These are phyloP conservation scores for Dipodomys stephensi DNA, from an alignment of 2,113 vertebrate species.

Conservation along the genomic window DNA sequence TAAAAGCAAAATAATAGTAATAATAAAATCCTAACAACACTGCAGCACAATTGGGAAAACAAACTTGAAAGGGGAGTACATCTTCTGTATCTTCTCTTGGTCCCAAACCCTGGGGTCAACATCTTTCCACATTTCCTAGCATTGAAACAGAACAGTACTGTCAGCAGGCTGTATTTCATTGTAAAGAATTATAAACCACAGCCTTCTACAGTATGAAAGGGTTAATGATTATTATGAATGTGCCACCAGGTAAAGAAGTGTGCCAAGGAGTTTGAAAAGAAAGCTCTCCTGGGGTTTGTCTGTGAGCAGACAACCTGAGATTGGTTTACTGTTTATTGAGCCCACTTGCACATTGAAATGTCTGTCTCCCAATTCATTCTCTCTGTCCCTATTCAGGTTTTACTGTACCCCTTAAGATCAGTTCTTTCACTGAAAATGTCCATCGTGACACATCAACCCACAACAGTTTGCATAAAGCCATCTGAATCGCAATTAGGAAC, in stretches of 20 bases:
- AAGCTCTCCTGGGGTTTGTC: neutral
- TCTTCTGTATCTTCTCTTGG: neutral
- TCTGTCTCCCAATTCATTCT: neutral
- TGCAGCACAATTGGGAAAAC: neutral
- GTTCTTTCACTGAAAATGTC: constrained; percentile 33
- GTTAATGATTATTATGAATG: constrained; percentile 11
- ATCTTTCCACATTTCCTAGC: neutral
- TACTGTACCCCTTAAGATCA: neutral
- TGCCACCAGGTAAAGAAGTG: neutral
- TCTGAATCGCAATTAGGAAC: neutral
- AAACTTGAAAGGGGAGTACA: neutral
- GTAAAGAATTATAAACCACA: constrained; percentile 6
- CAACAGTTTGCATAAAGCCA: neutral
- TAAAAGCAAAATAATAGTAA: constrained; percentile 26
- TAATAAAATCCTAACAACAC: neutral
- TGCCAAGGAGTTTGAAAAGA: constrained; percentile 17
- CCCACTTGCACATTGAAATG: constrained; percentile 11
- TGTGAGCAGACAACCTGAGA: neutral
- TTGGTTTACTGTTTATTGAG: neutral
- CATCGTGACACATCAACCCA: neutral
- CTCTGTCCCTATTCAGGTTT: neutral
- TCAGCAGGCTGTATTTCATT: neutral
- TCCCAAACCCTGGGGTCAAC: neutral
- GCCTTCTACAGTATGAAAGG: neutral
- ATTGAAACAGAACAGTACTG: neutral